phyloP scores from a whole-genome alignment of 2,113 vertebrate species.

The Peucedramus taeniatus region DNA sequence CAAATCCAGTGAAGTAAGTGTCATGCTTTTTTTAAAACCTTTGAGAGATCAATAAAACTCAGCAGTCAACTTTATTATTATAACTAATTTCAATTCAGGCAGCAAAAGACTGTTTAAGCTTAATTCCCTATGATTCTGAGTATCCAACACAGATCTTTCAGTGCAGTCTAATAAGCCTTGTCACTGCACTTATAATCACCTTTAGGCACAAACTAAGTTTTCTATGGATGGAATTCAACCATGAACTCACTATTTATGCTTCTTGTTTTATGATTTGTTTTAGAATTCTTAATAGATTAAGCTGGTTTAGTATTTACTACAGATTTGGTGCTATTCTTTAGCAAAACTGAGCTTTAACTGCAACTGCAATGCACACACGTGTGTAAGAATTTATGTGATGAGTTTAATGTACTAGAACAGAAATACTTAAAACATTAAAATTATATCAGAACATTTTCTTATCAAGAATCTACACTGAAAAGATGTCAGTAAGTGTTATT shows the following conservation, averaged over 20 bases:
- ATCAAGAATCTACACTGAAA: background rate
- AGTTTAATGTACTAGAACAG: background rate
- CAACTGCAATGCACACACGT: background rate
- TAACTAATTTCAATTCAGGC: background rate
- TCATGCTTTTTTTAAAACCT: background rate
- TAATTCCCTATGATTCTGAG: background rate
- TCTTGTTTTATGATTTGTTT: background rate
- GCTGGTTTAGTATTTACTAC: background rate
- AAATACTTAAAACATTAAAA: background rate
- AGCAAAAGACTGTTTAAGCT: background rate
- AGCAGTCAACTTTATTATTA: background rate
- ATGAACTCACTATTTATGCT: background rate
- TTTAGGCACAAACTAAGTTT: background rate
- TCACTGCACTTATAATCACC: background rate
- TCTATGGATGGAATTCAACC: background rate
- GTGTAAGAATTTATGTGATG: background rate
- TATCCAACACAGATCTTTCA: background rate
- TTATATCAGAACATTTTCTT: background rate
- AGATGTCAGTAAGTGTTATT: background rate
- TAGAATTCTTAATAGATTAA: background rate
- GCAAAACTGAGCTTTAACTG: background rate
- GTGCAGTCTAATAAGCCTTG: background rate
- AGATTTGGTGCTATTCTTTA: background rate
- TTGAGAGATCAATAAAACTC: background rate
- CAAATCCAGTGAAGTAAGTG: background rate